Evolutionary conservation across 2,113 vertebrate genomes (phyloP).

Genomic region (Colinus virginianus): DNA sequence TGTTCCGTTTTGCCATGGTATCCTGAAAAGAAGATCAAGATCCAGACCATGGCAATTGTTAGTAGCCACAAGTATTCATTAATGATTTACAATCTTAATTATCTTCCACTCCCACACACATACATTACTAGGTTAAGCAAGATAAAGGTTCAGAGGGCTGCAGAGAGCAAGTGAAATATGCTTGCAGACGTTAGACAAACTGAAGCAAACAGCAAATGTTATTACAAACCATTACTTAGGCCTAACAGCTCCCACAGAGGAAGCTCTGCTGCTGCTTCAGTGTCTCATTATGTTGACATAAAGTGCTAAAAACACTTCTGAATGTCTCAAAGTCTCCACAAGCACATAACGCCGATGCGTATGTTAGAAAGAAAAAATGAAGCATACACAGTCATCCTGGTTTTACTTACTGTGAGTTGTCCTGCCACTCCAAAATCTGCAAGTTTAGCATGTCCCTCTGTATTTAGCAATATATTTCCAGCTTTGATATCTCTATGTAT

Average conservation of each 20-base stretch:
- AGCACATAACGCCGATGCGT: fast-evolving
- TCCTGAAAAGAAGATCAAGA: slow-evolving; percentile 79
- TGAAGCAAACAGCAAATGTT: neutral
- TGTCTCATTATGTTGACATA: neutral
- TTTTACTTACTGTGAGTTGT: slow-evolving; percentile 90
- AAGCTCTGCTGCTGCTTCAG: neutral
- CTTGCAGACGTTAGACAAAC: neutral
- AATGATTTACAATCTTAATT: neutral
- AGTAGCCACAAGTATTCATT: neutral
- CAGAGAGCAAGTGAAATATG: neutral
- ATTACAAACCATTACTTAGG: neutral
- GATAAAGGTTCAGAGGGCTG: fast-evolving
- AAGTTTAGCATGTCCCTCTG: slow-evolving; percentile 93
- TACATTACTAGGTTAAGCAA: neutral
- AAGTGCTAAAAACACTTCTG: neutral
- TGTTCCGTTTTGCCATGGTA: slow-evolving; percentile 97
- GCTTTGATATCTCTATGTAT: slow-evolving; percentile 98
- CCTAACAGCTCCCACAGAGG: neutral
- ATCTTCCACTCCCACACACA: fast-evolving
- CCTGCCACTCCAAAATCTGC: slow-evolving; percentile 97
- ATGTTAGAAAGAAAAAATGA: neutral
- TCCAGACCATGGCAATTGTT: neutral
- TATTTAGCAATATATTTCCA: slow-evolving; percentile 94
- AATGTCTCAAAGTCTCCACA: neutral
- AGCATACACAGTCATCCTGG: neutral